phyloP scores from a whole-genome alignment of 2,113 vertebrate species.

The Brachyhypopomus gauderio region DNA sequence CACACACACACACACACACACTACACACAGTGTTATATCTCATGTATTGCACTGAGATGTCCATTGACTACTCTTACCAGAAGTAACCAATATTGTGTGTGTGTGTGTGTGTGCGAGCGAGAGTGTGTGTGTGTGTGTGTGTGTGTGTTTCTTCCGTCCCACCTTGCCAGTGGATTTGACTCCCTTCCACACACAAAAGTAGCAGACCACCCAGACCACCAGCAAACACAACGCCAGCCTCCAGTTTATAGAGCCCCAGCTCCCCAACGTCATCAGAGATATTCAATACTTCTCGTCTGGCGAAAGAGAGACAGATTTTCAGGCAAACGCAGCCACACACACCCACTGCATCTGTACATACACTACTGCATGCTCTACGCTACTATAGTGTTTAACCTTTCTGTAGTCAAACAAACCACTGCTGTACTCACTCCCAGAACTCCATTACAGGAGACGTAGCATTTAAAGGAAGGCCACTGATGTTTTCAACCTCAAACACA shows the following conservation, averaged over 20 bases:
- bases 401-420: neutral
- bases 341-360: too few relatives aligned
- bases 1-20: neutral
- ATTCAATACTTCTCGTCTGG: slow-evolving; percentile 75
- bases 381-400: too few relatives aligned
- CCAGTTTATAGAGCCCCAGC: slow-evolving; percentile 80
- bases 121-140: neutral
- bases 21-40: neutral
- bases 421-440: slow-evolving; percentile 90
- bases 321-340: neutral
- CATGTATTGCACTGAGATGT: too few relatives aligned
- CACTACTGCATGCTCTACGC: too few relatives aligned
- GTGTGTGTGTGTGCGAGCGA: neutral
- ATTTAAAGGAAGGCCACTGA: slow-evolving; percentile 64
- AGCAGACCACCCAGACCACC: slow-evolving; percentile 77
- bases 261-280: slow-evolving; percentile 80
- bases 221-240: slow-evolving; percentile 77
- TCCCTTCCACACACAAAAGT: slow-evolving; percentile 83
- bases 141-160: slow-evolving; percentile 40
- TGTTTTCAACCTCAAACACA: slow-evolving; percentile 70
- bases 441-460: slow-evolving; percentile 84
- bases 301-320: neutral
- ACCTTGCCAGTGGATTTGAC: slow-evolving; percentile 83
- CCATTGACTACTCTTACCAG: too few relatives aligned
- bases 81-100: too few relatives aligned